Evolutionary conservation across 2,888 invertebrate genomes (phyloP).

Genomic region (Tetrapedia diversipes): DNA sequence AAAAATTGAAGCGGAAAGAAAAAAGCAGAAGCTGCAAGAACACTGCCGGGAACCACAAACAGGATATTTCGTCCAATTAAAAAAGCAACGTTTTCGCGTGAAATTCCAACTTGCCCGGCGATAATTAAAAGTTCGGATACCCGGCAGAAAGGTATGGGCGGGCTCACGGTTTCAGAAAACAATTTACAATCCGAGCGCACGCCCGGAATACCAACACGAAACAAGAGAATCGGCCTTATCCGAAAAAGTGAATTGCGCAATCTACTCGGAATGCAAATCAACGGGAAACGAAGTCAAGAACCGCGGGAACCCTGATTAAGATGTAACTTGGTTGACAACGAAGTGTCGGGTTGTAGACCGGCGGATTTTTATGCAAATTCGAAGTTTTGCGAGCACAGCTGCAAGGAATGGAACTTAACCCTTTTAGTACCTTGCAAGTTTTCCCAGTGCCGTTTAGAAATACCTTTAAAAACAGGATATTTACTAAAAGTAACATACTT

Average conservation of each 20-base stretch:
- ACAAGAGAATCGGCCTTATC: neutral
- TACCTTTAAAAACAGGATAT: too few species aligned
- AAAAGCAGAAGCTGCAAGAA: neutral
- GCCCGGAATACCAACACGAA: slow-evolving; percentile 12
- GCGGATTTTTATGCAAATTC: too few species aligned
- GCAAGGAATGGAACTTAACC: too few species aligned
- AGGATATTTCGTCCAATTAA: slow-evolving; percentile 19
- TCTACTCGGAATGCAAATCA: slow-evolving; percentile 1
- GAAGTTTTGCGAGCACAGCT: too few species aligned
- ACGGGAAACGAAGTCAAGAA: slow-evolving; percentile 13
- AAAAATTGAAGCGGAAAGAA: too few species aligned
- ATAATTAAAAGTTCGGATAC: slow-evolving; percentile 33
- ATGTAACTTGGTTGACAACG: neutral
- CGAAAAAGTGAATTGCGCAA: slow-evolving; percentile 20
- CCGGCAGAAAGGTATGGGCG: neutral
- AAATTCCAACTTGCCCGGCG: slow-evolving; percentile 6
- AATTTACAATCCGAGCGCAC: slow-evolving; percentile 29
- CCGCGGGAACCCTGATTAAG: neutral
- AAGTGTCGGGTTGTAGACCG: too few species aligned
- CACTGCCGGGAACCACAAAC: neutral
- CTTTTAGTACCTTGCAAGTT: too few species aligned
- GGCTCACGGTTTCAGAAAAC: slow-evolving; percentile 20
- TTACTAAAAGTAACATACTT: too few species aligned
- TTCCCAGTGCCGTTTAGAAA: too few species aligned
- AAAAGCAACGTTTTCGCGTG: slow-evolving; percentile 16